phyloP scores from a whole-genome alignment of 2,113 vertebrate species.

The Polypterus senegalus region DNA sequence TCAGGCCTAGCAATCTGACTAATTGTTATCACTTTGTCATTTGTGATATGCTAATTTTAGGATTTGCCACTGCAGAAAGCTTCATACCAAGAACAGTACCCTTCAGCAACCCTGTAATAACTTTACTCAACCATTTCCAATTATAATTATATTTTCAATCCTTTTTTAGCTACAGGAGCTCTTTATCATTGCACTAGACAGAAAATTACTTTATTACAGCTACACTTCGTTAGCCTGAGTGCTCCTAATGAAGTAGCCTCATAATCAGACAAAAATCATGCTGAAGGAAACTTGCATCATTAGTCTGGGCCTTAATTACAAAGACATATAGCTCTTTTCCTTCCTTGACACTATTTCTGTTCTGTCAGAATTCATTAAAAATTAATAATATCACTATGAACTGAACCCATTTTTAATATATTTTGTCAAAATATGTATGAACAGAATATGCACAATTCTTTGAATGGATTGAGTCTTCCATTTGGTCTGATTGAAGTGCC shows the following conservation, averaged over 20 bases:
- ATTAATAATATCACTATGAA: constrained; percentile 62
- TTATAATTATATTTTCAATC: constrained; percentile 87
- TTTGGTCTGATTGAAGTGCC: constrained; percentile 63
- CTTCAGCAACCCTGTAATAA: constrained; percentile 82
- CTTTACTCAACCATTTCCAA: constrained; percentile 87
- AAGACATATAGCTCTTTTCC: constrained; percentile 88
- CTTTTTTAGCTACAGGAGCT: constrained; percentile 83
- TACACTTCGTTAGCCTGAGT: constrained; percentile 99
- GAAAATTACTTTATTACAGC: constrained; percentile 99
- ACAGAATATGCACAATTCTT: constrained; percentile 47
- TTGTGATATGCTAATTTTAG: constrained; percentile 65
- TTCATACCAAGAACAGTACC: constrained; percentile 72
- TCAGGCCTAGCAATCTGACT: constrained; percentile 48
- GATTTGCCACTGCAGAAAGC: constrained; percentile 56
- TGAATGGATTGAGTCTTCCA: constrained; percentile 5
- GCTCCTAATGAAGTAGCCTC: constrained; percentile 98
- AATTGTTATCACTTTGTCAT: constrained; percentile 55
- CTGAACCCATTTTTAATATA: constrained; percentile 31
- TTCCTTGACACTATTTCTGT: constrained; percentile 68
- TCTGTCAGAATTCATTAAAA: constrained; percentile 63
- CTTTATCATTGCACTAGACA: constrained; percentile 94
- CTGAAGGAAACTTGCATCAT: constrained; percentile 97
- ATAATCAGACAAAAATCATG: constrained; percentile 99
- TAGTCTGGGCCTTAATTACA: constrained; percentile 98
- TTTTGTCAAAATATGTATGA: constrained; percentile 71